Base-by-base conservation (phyloP, 2,797 vertebrate genomes). In the Etheostoma nigrum region DNA sequence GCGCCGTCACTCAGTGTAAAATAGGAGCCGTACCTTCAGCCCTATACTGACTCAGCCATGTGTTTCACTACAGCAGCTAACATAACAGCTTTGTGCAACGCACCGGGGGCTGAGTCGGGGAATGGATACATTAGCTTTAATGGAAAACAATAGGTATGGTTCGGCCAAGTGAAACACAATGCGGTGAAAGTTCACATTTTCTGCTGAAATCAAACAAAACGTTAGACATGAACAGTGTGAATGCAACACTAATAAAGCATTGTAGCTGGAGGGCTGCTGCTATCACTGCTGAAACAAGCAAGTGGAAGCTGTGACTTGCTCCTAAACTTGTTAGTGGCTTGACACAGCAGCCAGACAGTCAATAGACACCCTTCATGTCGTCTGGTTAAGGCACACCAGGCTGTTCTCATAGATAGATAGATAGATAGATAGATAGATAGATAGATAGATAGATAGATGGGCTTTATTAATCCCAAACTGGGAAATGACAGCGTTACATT, bases 1-100 rank as follows among this genome's bases (percentile, higher is more conserved):
- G 15, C 0, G 33, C 80, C 86, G 76, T 85, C 86, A 84, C 64
- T 84, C 85, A 78, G 27, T 62, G 76, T 83, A 67, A 78, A 84
- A 74, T 55, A 72, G 70, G 68, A 86, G 66, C 72, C 69, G 52
- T 82, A 83, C 82, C 80, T 88, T 79, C 51, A 19, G 48, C 51
- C 68, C 21, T 44, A 44, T 70, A 72, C 65, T 27, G 64, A 81
- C 82, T 85, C 76, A 78, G 65, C 63, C 80, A 65, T 75, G 85
- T 83, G 83, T 81, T 79, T 81, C 78, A 65, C 33, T 70, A 71
- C 78, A 42, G 73, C 45, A 16, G 21, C 82, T 74, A 64, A 82
- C 78, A 80, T 44, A 74, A 69, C 76, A 63, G 66, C 66, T 68
- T 72, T 0, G 19, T 48, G 61, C 45, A 70, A 65, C 49, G 72